These are phyloP conservation scores for Phymanthus crucifer DNA, from an alignment of 92 coral and sea anemone species.

Conservation along the genomic window DNA sequence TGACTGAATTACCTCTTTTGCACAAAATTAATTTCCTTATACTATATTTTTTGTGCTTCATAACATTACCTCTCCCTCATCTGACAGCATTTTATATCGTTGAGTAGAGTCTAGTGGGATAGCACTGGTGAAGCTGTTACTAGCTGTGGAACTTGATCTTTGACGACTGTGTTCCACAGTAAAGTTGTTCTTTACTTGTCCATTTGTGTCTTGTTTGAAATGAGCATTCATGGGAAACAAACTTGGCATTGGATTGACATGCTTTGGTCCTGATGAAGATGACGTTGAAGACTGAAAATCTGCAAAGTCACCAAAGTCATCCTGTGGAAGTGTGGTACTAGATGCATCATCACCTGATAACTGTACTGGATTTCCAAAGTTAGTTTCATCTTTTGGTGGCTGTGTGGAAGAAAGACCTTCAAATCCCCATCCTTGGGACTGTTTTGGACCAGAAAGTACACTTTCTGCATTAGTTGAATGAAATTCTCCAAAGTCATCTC, in stretches of 20 bases:
- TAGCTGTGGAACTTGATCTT: slow-evolving; percentile 16
- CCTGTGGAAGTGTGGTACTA: neutral
- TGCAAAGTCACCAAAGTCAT: slow-evolving; percentile 59
- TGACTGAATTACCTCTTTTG: neutral
- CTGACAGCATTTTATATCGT: slow-evolving; percentile 78
- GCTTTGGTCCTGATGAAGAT: neutral
- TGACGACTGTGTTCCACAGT: slow-evolving; percentile 6
- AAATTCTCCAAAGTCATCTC: slow-evolving; percentile 39
- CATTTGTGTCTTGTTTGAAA: neutral
- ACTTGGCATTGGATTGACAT: neutral
- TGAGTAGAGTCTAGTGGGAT: slow-evolving; percentile 89
- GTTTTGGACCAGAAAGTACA: neutral
- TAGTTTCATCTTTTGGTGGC: neutral
- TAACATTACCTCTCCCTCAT: slow-evolving; percentile 91
- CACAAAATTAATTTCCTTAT: neutral
- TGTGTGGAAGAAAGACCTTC: slow-evolving; percentile 2
- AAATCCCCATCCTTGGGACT: slow-evolving; percentile 14
- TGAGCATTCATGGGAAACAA: slow-evolving; percentile 1
- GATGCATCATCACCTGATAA: neutral
- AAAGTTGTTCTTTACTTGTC: neutral
- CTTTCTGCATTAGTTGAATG: slow-evolving; percentile 18
- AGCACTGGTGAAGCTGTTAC: slow-evolving; percentile 59
- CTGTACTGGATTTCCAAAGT: slow-evolving; percentile 6
- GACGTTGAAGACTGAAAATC: slow-evolving; percentile 24
- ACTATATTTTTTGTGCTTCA: no score